Evolutionary conservation across 2,797 vertebrate genomes (phyloP).

Genomic region (Sparus aurata): DNA sequence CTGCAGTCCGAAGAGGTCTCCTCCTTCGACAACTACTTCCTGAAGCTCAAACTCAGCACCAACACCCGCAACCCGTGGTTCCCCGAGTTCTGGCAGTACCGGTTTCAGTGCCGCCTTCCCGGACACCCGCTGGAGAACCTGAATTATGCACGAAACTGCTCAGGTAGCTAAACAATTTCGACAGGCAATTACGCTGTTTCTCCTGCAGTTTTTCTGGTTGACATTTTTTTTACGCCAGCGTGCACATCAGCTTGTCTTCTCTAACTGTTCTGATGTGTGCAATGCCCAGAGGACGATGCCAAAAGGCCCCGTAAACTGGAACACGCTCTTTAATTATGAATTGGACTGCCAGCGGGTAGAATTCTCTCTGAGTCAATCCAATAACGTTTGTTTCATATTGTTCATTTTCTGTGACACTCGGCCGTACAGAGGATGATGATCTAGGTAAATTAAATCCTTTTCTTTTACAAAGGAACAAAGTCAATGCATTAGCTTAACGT

Average conservation of each 20-base stretch:
- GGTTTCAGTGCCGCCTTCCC: conserved; percentile 96
- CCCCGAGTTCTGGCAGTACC: conserved; percentile 98
- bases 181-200: conserved; percentile 25
- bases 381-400: conserved; percentile 79
- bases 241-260: conserved; percentile 48
- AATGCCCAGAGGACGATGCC: conserved; percentile 52
- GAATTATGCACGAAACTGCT: conserved; percentile 94
- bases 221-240: neutral
- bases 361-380: conserved; percentile 55
- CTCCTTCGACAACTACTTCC: conserved; percentile 95
- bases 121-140: conserved; percentile 93
- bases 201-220: conserved; percentile 30
- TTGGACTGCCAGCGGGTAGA: conserved; percentile 53
- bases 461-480: conserved; percentile 64
- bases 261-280: conserved; percentile 55
- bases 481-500: conserved; percentile 61
- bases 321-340: conserved; percentile 68
- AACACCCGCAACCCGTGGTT: conserved; percentile 98
- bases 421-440: conserved; percentile 85
- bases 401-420: conserved; percentile 79
- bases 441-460: conserved; percentile 86
- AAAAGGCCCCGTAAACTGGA: conserved; percentile 65
- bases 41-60: conserved; percentile 92
- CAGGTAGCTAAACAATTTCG: conserved; percentile 86
- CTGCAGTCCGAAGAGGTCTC: conserved; percentile 95